Evolutionary conservation across 92 coral and sea anemone species (phyloP).

Genomic region (Phenganax marumi): DNA sequence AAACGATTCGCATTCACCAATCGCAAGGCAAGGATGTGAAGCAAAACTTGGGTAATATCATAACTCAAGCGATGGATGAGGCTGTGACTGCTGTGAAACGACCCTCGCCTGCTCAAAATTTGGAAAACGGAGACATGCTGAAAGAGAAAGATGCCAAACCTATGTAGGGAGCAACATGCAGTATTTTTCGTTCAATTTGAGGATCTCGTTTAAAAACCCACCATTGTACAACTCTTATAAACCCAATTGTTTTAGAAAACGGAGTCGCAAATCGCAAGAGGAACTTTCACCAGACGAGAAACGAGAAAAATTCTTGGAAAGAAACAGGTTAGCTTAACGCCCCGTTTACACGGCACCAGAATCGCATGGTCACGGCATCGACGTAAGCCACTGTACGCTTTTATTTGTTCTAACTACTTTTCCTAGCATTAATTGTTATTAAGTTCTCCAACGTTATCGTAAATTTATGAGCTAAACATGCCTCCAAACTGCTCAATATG

Average conservation of each 20-base stretch:
- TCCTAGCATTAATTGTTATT: no score
- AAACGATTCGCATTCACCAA: constrained; percentile 75
- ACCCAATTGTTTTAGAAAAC: constrained; percentile 60
- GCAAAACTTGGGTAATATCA: constrained; percentile 64
- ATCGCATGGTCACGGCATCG: no score
- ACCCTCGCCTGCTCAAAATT: constrained; percentile 2
- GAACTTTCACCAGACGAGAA: constrained; percentile 94
- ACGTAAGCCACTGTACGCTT: no score
- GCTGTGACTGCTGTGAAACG: constrained; percentile 58
- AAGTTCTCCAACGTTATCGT: no score
- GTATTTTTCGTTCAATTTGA: background rate
- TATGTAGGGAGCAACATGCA: constrained; percentile 3
- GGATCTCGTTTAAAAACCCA: background rate
- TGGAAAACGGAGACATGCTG: background rate
- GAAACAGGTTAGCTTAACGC: constrained; percentile 87
- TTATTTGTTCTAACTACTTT: no score
- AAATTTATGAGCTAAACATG: no score
- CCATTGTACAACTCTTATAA: background rate
- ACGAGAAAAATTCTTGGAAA: constrained; percentile 85
- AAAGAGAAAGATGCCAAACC: constrained; percentile 36
- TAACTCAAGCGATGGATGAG: constrained; percentile 94
- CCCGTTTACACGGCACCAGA: no score
- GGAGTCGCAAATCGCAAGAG: constrained; percentile 85
- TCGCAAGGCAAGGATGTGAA: constrained; percentile 68
- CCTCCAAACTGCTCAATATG: no score